Conservation (phyloP, 1,140 invertebrate species). For the Saxidomus purpurata region DNA sequence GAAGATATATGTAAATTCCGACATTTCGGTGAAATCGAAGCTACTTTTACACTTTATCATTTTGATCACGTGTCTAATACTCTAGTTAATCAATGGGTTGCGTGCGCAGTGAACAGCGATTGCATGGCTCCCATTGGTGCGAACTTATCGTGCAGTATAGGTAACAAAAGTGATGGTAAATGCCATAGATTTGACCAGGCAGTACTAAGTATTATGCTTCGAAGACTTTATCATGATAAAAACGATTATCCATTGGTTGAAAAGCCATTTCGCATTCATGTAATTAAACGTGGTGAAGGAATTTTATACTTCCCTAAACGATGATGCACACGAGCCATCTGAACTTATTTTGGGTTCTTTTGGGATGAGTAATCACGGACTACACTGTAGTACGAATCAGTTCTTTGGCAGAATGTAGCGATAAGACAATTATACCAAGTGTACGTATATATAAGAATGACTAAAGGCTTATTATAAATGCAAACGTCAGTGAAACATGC, state of each 20-base stretch:
- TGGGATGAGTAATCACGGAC: too few species aligned
- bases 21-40: constrained; percentile 50
- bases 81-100: constrained; percentile 20
- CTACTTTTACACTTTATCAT: constrained; percentile 45
- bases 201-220: constrained; percentile 46
- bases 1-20: constrained; percentile 60
- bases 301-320: constrained; percentile 41
- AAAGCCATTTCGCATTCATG: constrained; percentile 32
- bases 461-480: too few species aligned
- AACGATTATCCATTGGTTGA: constrained; percentile 51
- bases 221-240: constrained; percentile 45
- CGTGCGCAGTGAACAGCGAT: constrained; percentile 32
- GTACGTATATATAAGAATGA: too few species aligned
- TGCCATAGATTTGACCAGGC: constrained; percentile 63
- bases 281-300: constrained; percentile 10
- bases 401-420: too few species aligned
- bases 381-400: too few species aligned
- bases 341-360: too few species aligned
- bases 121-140: constrained; percentile 48
- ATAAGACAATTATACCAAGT: too few species aligned
- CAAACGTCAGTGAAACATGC: too few species aligned
- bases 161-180: constrained; percentile 14
- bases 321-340: too few species aligned
- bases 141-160: constrained; percentile 19
- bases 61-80: constrained; percentile 27